These are phyloP conservation scores for Drosophila engyochracea DNA, from an alignment of 2,888 invertebrate species.

Conservation along the genomic window DNA sequence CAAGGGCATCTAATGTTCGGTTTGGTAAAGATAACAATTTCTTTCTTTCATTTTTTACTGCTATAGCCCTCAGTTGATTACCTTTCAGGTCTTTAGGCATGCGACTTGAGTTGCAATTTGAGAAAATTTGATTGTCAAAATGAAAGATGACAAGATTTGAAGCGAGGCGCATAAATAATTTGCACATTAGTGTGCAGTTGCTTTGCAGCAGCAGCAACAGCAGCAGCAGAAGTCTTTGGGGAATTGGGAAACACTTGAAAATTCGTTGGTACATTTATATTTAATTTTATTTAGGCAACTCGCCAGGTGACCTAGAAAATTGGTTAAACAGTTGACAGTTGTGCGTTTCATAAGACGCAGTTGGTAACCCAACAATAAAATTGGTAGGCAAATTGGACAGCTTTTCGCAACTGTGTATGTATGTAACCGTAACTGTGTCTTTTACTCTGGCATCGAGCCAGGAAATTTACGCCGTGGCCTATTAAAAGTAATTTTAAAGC, in stretches of 20 bases:
- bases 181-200: conserved; percentile 64
- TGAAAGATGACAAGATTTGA: conserved; percentile 46
- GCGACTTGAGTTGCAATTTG: conserved; percentile 65
- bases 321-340: conserved; percentile 23
- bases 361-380: conserved; percentile 24
- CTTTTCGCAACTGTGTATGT: conserved; percentile 51
- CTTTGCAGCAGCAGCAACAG: neutral
- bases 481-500: conserved; percentile 66
- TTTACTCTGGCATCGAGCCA: conserved; percentile 58
- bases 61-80: conserved; percentile 43
- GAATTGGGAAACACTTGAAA: conserved; percentile 36
- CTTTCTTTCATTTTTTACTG: neutral
- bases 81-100: conserved; percentile 51
- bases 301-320: conserved; percentile 67
- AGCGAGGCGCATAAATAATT: conserved; percentile 46
- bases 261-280: conserved; percentile 23
- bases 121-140: conserved; percentile 70
- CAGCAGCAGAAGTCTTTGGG: conserved; percentile 2
- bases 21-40: neutral
- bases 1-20: neutral
- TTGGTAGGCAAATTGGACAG: conserved; percentile 58
- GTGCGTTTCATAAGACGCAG: conserved; percentile 43
- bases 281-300: conserved; percentile 25
- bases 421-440: conserved; percentile 34
- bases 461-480: conserved; percentile 63